Conservation (phyloP, 2,113 vertebrate species). For the Pluvianellus socialis region DNA sequence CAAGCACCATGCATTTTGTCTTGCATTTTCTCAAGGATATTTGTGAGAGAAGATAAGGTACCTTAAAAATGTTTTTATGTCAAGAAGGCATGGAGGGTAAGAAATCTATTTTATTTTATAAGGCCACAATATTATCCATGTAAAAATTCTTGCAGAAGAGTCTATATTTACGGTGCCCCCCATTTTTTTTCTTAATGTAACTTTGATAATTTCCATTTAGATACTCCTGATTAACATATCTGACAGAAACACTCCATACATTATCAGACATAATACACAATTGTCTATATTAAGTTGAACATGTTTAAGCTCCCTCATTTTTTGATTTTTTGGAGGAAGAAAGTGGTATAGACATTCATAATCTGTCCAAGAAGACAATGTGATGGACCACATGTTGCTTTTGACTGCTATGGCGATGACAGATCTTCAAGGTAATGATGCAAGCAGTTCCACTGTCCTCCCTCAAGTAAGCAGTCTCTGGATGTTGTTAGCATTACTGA, state of each 20-base stretch:
- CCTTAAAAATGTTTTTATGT: background rate
- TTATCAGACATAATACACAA: background rate
- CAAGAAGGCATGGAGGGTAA: background rate
- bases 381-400: background rate
- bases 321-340: background rate
- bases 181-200: background rate
- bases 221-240: background rate
- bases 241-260: background rate
- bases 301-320: background rate
- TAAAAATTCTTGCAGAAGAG: background rate
- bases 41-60: background rate
- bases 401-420: background rate
- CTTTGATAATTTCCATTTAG: background rate
- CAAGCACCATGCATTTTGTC: background rate
- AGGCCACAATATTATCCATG: background rate
- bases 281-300: background rate
- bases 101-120: background rate
- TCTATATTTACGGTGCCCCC: background rate
- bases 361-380: background rate
- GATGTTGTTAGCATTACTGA: background rate
- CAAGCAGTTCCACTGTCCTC: background rate
- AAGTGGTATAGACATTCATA: background rate
- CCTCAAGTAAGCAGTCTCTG: background rate
- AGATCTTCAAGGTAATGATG: background rate
- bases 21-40: background rate